Evolutionary conservation across 2,888 invertebrate genomes (phyloP), one percentile per base, ranked within the genome.

Genomic region (Perizoma affinitatum): DNA sequence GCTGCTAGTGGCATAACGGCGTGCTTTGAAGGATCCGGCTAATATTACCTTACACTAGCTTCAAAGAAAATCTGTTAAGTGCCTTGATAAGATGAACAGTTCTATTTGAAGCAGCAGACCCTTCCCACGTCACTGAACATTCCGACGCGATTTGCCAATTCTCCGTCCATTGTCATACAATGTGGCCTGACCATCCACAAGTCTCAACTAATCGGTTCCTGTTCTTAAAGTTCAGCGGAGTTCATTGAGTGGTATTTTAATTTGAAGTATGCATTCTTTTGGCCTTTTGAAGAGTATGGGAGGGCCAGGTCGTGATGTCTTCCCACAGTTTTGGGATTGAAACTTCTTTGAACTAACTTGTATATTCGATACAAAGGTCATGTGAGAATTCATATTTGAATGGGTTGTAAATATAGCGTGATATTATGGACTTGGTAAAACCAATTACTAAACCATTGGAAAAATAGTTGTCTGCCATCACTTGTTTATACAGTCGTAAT

Each of bases 121-220:
- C 47, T 57, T 61, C 61, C 54, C 57, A 61, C 54, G 54, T 50
- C 53, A 61, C 53, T 61, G 42, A 52, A 41, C 44, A 57, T 51
- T 59, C n/a, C 50, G 45, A 43, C 40, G 45, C 59, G 58, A 59
- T 53, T 51, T 36, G 63, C 63, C 65, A 66, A 67, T 63, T 66
- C 58, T 49, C 44, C 49, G 53, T 58, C 63, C 58, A 65, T 69
- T 67, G 63, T 63, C 46, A 47, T 41, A 66, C 61, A 61, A 63
- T 61, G 49, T 49, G 47, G 38, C 55, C 58, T 48, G 58, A 54
- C 54, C 53, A 34, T 59, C 57, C 48, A 34, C 44, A 52, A 55
- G 54, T 35, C 52, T 52, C 65, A 64, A 67, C 65, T 67, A 63
- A 65, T 67, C 65, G 55, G 69, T 69, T 67, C 69, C 69, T 67